phyloP scores from a whole-genome alignment of 2,888 invertebrate genomes.

The Teleogryllus oceanicus region DNA sequence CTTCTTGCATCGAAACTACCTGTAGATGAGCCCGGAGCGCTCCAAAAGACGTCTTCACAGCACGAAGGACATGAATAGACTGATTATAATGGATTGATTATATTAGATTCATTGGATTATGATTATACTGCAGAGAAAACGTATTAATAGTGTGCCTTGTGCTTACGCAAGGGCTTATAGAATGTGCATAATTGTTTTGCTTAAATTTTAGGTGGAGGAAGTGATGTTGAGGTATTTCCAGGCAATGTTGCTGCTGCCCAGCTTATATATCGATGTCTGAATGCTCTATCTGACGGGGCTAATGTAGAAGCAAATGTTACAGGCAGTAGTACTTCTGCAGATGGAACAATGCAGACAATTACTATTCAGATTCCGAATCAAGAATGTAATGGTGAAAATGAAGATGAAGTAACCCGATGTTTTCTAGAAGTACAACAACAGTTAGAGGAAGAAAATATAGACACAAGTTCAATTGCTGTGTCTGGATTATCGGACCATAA shows the following conservation, averaged over 20 bases:
- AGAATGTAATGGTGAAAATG: conserved; percentile 41
- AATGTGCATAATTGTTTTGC: background rate
- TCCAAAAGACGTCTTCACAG: no score
- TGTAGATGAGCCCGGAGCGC: no score
- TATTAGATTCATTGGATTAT: no score
- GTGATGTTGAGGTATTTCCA: conserved; percentile 46
- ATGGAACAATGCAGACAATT: conserved; percentile 42
- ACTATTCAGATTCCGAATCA: conserved; percentile 38
- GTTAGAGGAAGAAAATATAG: conserved; percentile 47
- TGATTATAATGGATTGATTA: no score
- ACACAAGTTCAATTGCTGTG: conserved; percentile 37
- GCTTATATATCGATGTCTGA: conserved; percentile 47
- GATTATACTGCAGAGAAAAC: no score
- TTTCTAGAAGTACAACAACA: conserved; percentile 44
- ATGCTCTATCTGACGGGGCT: conserved; percentile 45
- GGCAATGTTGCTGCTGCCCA: conserved; percentile 49
- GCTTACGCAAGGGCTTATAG: no score
- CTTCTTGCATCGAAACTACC: no score
- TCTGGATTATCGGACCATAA: background rate
- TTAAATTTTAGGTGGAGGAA: conserved; percentile 35
- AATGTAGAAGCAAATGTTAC: conserved; percentile 46
- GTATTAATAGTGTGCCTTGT: no score
- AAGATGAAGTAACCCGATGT: conserved; percentile 52
- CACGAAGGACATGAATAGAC: no score
- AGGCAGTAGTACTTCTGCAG: conserved; percentile 47